Base-by-base conservation (phyloP, 2,888 invertebrate genomes). In the Lysandra bellargus region DNA sequence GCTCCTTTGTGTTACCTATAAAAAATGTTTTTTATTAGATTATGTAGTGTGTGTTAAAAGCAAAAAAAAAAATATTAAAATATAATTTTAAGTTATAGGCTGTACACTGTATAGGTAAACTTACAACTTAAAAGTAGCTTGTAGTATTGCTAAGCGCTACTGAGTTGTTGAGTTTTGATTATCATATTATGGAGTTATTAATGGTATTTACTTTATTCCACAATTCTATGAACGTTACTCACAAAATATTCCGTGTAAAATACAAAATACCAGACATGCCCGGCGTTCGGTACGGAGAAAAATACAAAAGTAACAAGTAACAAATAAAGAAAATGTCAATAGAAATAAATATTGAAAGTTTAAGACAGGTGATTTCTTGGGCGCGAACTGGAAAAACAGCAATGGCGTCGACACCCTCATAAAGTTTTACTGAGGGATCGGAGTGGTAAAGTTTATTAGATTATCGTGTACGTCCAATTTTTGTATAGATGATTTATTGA, bases 401-500 rank as follows among this genome's bases (percentile, higher is more conserved):
- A 33, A 72, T 78, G 61, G 79, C 80, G 79, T 81, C 78, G 82
- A 80, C 81, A 81, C 79, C 79, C 79, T 73, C 80, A 82, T 82
- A 83, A 82, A 83, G 80, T 83, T 83, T 82, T 82, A 81, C 83
- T 81, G 79, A 81, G 81, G 81, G 83, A 81, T 81, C 80, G 80
- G 79, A 79, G 80, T 80, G 82, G 82, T 83, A 81, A 82, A 82
- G 81, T 83, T 81, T 83, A 83, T 84, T 84, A 84, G 82, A 82
- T 84, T 84, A 83, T 83, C 82, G 82, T 40, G 75, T 81, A 72
- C 81, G 83, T 61, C 81, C 80, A 81, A 78, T 81, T 83, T 83
- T 83, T 81, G 81, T 82, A 83, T 82, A 83, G 81, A 84, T 83
- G 83, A 83, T 84, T 82, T 83, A 84, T 82, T 79, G 81, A 73